Evolutionary conservation across 2,113 vertebrate genomes (phyloP).

Genomic region (Paralichthys olivaceus): DNA sequence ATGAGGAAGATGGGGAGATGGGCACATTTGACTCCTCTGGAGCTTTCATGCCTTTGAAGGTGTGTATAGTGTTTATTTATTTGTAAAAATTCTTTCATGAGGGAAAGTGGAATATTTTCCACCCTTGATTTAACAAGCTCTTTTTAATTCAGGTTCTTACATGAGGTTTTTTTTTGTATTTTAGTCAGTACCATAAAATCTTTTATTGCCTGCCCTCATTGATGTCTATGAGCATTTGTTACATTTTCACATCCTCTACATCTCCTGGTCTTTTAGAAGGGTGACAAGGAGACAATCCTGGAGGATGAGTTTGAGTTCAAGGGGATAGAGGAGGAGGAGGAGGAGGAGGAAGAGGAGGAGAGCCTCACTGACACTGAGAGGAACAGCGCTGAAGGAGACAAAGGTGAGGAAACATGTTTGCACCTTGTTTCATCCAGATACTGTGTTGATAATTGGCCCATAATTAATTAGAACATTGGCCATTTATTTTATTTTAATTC

Average conservation of each 20-base stretch:
- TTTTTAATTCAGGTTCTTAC: not conserved
- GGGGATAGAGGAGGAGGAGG: constrained; percentile 85
- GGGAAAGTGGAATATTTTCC: not conserved
- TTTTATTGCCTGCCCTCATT: not conserved
- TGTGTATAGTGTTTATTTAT: constrained; percentile 42
- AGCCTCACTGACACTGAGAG: constrained; percentile 43
- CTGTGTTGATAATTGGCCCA: not conserved
- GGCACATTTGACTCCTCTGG: constrained; percentile 94
- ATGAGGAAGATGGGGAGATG: constrained; percentile 92
- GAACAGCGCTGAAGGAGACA: constrained; percentile 68
- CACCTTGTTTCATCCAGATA: not conserved
- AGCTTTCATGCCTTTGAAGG: constrained; percentile 91
- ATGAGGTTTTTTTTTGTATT: no score
- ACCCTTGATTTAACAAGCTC: no score
- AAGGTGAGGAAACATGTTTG: constrained; percentile 56
- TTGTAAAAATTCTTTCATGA: no score
- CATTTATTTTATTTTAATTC: not conserved
- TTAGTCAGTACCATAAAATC: not conserved
- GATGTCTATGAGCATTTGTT: not conserved
- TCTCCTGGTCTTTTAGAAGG: constrained; percentile 77
- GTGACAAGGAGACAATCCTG: constrained; percentile 87
- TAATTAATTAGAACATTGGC: no score
- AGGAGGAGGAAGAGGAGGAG: constrained; percentile 82
- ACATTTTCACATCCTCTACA: not conserved
- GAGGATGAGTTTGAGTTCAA: constrained; percentile 92